phyloP scores from a whole-genome alignment of 2,888 invertebrate genomes.

The Dynastes hyllus region DNA sequence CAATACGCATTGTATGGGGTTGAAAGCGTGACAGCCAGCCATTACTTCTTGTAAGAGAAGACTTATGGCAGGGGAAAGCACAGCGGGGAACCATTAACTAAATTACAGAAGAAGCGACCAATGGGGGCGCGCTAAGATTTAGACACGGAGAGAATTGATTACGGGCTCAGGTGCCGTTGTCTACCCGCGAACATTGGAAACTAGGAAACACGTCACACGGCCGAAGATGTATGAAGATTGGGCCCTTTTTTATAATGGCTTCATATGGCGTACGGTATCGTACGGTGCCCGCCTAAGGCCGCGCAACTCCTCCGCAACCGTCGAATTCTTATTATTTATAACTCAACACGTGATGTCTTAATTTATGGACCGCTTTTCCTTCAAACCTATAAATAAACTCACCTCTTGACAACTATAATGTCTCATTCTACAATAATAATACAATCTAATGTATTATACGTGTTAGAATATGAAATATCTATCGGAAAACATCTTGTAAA shows the following conservation, averaged over 20 bases:
- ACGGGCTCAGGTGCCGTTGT: slow-evolving; percentile 68
- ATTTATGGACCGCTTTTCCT: slow-evolving; percentile 30
- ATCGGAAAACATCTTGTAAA: too few relatives aligned
- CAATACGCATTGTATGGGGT: slow-evolving; percentile 65
- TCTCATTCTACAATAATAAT: slow-evolving; percentile 18
- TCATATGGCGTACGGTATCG: slow-evolving; percentile 44
- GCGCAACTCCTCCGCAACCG: slow-evolving; percentile 32
- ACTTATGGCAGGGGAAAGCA: slow-evolving; percentile 69
- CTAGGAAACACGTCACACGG: slow-evolving; percentile 58
- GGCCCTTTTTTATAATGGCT: slow-evolving; percentile 54
- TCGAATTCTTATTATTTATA: slow-evolving; percentile 40
- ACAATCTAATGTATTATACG: background rate
- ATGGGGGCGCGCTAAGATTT: slow-evolving; percentile 68
- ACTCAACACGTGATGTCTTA: slow-evolving; percentile 37
- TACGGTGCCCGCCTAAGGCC: slow-evolving; percentile 10
- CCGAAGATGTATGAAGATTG: slow-evolving; percentile 58
- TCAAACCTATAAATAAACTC: slow-evolving; percentile 6
- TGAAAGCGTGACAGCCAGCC: slow-evolving; percentile 71
- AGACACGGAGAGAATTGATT: slow-evolving; percentile 69
- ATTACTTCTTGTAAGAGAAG: slow-evolving; percentile 72
- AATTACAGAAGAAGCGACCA: slow-evolving; percentile 71
- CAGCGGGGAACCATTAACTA: slow-evolving; percentile 72
- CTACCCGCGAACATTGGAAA: slow-evolving; percentile 60
- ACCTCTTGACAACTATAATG: slow-evolving; percentile 32
- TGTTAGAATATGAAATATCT: background rate